A percentile compares a stretch with the other conserved stretches of the same genome.
Evolutionary conservation across 53 echinoderm and acorn worm genomes (phyloP).

Genomic region (Antedon mediterranea): DNA sequence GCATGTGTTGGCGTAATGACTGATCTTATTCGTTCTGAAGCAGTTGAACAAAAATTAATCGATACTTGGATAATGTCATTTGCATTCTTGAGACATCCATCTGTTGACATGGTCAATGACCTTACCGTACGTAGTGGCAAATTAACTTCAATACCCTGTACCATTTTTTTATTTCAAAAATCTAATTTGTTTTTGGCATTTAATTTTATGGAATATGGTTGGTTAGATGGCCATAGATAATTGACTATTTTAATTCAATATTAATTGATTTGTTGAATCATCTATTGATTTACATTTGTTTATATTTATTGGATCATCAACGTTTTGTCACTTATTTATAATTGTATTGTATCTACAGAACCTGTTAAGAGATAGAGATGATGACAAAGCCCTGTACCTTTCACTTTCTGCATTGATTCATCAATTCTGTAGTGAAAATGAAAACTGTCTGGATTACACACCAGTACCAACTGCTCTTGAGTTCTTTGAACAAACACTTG

Average conservation of each 20-base stretch:
- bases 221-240: no score
- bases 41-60: slow-evolving; percentile 5
- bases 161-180: not conserved
- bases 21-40: slow-evolving; percentile 17
- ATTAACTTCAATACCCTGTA: not conserved
- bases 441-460: slow-evolving; percentile 18
- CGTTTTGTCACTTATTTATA: no score
- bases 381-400: slow-evolving; percentile 21
- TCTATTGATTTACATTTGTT: no score
- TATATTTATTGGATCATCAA: no score
- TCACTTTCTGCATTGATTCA: slow-evolving; percentile 52
- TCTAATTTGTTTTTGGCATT: no score
- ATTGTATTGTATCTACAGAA: not conserved
- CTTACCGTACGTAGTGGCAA: slow-evolving; percentile 23
- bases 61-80: slow-evolving; percentile 34
- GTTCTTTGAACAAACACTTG: slow-evolving; percentile 33
- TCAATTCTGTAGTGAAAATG: slow-evolving; percentile 45
- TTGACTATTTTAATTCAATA: no score
- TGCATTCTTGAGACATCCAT: slow-evolving; percentile 30
- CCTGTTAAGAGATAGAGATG: not conserved
- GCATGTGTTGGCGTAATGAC: slow-evolving; percentile 42
- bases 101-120: slow-evolving; percentile 39
- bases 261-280: no score
- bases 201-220: no score
- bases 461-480: slow-evolving; percentile 28